Evolutionary conservation across 2,797 vertebrate genomes (phyloP).

Genomic region (Onychomys torridus): DNA sequence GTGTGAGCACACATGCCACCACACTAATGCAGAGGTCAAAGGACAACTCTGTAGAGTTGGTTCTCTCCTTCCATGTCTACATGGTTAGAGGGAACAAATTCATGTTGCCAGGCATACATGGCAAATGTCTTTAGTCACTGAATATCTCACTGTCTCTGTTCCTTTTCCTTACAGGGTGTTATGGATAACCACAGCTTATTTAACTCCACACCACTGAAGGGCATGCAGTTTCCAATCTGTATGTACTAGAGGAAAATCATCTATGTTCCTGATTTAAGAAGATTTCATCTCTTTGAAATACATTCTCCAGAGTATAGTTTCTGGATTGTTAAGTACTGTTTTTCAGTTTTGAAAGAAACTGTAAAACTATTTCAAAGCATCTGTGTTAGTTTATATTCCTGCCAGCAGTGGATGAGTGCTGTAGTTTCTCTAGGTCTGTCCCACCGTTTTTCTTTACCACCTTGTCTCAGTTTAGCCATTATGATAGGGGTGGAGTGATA

Average conservation of each 20-base stretch:
- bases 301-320: background rate
- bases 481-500: background rate
- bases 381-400: background rate
- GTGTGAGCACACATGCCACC: background rate
- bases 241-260: background rate
- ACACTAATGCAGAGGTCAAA: background rate
- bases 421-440: background rate
- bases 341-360: constrained; percentile 47
- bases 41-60: background rate
- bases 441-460: background rate
- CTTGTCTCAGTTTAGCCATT: background rate
- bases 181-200: constrained; percentile 11
- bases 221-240: background rate
- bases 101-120: no score
- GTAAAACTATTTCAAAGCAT: background rate
- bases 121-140: background rate
- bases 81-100: background rate
- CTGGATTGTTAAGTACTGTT: background rate
- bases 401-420: background rate
- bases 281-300: constrained; percentile 39
- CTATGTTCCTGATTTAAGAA: background rate
- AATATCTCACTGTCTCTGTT: background rate
- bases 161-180: background rate
- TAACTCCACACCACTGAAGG: background rate
- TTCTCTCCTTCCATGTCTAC: background rate